phyloP scores from a whole-genome alignment of 2,888 invertebrate genomes.

The Cosmia pyralina region DNA sequence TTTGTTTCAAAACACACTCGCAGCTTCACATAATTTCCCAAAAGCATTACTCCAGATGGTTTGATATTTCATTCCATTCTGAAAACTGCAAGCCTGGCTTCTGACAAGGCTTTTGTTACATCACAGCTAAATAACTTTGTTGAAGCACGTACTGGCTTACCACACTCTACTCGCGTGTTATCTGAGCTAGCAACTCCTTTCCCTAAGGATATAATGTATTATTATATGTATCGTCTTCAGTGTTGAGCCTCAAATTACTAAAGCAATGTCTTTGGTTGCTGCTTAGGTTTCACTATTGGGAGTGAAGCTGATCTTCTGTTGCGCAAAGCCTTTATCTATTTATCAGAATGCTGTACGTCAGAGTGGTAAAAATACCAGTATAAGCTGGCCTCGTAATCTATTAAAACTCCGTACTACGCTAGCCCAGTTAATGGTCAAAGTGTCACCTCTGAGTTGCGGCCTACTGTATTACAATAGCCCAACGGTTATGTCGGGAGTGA shows the following conservation, averaged over 20 bases:
- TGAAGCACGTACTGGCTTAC: slow-evolving; percentile 52
- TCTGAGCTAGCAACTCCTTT: slow-evolving; percentile 34
- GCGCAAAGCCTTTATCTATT: background rate
- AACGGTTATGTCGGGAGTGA: too few relatives aligned
- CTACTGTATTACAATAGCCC: too few relatives aligned
- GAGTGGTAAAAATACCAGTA: background rate
- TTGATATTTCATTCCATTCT: slow-evolving; percentile 44
- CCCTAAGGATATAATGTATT: slow-evolving; percentile 44
- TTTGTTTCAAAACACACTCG: slow-evolving; percentile 18
- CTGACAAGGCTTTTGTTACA: slow-evolving; percentile 48
- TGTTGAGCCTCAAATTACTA: slow-evolving; percentile 22
- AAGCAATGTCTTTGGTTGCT: slow-evolving; percentile 16
- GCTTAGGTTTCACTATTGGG: background rate
- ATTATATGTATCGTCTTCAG: slow-evolving; percentile 29
- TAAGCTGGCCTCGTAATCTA: background rate
- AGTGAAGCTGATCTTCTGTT: background rate
- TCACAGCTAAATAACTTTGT: slow-evolving; percentile 50
- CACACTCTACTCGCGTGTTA: slow-evolving; percentile 32
- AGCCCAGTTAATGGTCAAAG: too few relatives aligned
- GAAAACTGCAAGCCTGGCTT: slow-evolving; percentile 50
- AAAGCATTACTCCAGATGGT: slow-evolving; percentile 40
- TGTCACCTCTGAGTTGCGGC: background rate
- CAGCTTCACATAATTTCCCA: slow-evolving; percentile 43
- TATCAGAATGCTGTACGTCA: background rate
- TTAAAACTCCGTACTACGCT: background rate